These are phyloP conservation scores for Anthrax anthrax DNA, from an alignment of 2,888 invertebrate genomes.

Conservation along the genomic window DNA sequence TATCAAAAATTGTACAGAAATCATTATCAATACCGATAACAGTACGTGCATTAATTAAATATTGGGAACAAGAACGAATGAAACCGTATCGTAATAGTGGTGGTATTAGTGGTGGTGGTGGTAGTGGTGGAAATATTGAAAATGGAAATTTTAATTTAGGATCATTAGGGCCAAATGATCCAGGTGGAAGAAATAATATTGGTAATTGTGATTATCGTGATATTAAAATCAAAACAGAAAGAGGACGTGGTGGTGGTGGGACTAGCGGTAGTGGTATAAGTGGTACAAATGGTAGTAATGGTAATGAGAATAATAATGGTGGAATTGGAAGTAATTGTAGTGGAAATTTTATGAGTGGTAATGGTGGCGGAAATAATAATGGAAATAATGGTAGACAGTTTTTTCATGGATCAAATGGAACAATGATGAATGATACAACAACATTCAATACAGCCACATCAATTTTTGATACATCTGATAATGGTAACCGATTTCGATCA, in stretches of 20 bases:
- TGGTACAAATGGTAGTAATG: not conserved
- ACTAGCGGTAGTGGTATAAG: constrained; percentile 9
- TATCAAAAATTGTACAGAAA: constrained; percentile 60
- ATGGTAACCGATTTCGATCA: too few species aligned
- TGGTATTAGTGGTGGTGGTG: too few species aligned
- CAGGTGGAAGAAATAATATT: constrained; percentile 38
- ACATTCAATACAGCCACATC: constrained; percentile 13
- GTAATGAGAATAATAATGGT: too few species aligned
- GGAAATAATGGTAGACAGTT: constrained; percentile 13
- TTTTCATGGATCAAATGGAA: constrained; percentile 9
- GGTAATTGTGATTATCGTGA: constrained; percentile 13
- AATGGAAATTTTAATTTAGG: constrained; percentile 47
- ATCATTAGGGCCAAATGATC: constrained; percentile 52
- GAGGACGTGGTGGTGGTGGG: not conserved
- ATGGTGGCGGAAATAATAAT: too few species aligned
- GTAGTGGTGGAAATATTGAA: constrained; percentile 41
- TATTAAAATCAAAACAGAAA: constrained; percentile 9
- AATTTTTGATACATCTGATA: not conserved
- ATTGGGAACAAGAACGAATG: constrained; percentile 63
- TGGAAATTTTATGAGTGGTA: constrained; percentile 18
- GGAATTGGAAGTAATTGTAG: constrained; percentile 9
- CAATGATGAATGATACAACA: constrained; percentile 14
- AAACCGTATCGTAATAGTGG: constrained; percentile 35
- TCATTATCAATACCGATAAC: constrained; percentile 89
- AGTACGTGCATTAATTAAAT: constrained; percentile 70